These are phyloP conservation scores for Stenurella melanura DNA, from an alignment of 2,888 invertebrate species.

Conservation along the genomic window DNA sequence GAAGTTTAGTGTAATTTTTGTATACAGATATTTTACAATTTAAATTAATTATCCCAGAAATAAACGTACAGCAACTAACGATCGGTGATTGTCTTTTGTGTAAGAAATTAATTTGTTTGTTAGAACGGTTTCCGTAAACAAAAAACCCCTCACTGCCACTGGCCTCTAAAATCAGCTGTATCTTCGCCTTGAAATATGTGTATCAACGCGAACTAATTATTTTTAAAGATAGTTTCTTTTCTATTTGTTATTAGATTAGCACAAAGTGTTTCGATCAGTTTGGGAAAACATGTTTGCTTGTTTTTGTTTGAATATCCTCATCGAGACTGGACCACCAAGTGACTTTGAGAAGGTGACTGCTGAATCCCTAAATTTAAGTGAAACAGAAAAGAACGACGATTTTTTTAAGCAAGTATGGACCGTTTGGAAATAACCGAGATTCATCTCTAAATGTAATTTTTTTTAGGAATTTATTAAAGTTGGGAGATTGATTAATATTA, in stretches of 20 bases:
- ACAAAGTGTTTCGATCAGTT: neutral
- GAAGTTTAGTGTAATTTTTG: neutral
- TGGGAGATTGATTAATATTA: conserved; percentile 74
- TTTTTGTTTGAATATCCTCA: conserved; percentile 84
- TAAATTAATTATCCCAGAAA: neutral
- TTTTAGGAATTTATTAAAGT: conserved; percentile 76
- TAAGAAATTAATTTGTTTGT: conserved; percentile 8
- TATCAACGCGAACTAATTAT: conserved; percentile 15
- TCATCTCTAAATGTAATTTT: conserved; percentile 37
- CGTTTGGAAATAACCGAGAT: conserved; percentile 22
- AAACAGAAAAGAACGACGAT: conserved; percentile 78
- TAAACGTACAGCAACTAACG: neutral
- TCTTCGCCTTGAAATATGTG: conserved; percentile 33
- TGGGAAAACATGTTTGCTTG: conserved; percentile 79
- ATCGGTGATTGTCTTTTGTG: neutral
- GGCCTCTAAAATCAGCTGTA: conserved; percentile 35
- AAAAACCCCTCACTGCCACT: conserved; percentile 28
- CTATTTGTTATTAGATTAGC: conserved; percentile 20
- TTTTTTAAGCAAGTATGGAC: conserved; percentile 81
- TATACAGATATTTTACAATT: neutral
- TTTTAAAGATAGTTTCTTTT: conserved; percentile 29
- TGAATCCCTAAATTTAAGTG: conserved; percentile 76
- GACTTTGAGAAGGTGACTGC: conserved; percentile 76
- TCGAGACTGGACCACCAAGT: conserved; percentile 77
- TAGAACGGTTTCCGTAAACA: conserved; percentile 24